Conservation (phyloP, 2,888 invertebrate species). For the Eulithis testata region DNA sequence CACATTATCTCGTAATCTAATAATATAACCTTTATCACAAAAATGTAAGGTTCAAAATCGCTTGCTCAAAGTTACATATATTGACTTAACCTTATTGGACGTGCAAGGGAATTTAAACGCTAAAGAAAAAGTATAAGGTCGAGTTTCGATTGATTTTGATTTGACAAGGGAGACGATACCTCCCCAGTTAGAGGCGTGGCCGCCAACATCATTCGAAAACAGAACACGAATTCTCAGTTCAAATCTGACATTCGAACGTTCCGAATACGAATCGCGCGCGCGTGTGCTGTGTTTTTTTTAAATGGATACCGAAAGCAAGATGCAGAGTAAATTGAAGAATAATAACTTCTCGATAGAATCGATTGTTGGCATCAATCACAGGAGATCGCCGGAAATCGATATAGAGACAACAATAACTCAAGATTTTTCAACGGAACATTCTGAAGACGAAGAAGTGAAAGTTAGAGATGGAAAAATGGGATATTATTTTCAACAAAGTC, state of each 20-base stretch:
- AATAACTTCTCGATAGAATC: conserved; percentile 88
- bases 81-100: conserved; percentile 26
- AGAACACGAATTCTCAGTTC: conserved; percentile 56
- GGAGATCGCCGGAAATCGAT: conserved; percentile 77
- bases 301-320: conserved; percentile 78
- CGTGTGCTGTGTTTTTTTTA: conserved; percentile 37
- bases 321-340: conserved; percentile 74
- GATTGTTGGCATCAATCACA: conserved; percentile 75
- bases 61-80: conserved; percentile 8
- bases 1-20: conserved; percentile 36
- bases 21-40: conserved; percentile 5
- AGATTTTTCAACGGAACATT: conserved; percentile 64
- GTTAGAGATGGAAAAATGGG: conserved; percentile 72
- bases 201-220: conserved; percentile 43
- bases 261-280: conserved; percentile 51
- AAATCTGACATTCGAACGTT: conserved; percentile 60
- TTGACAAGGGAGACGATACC: conserved; percentile 43
- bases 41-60: conserved; percentile 27
- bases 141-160: conserved; percentile 11
- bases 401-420: conserved; percentile 74
- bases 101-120: background rate
- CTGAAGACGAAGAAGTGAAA: conserved; percentile 73
- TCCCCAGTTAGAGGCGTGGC: conserved; percentile 62
- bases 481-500: conserved; percentile 75
- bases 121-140: background rate